Evolutionary conservation across 1,140 invertebrate species (phyloP).

Genomic region (Caerostris extrusa): DNA sequence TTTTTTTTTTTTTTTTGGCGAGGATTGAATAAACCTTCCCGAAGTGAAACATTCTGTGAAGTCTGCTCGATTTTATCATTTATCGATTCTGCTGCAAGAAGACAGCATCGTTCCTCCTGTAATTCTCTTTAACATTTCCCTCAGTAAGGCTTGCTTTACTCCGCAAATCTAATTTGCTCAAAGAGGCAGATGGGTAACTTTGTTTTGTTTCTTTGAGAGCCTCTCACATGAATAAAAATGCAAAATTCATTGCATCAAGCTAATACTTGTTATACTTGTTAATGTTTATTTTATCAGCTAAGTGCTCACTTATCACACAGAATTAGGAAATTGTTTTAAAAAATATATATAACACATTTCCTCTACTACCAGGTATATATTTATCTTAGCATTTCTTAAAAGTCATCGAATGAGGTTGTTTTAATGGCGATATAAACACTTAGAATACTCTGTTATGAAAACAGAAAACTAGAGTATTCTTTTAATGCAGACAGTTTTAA

Average conservation of each 20-base stretch:
- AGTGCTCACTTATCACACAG: neutral
- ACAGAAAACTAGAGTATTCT: neutral
- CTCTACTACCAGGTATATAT: neutral
- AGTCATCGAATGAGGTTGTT: neutral
- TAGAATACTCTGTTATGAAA: neutral
- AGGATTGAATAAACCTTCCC: neutral
- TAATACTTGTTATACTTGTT: neutral
- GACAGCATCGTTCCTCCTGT: constrained; percentile 10
- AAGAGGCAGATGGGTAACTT: neutral
- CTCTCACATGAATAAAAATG: neutral
- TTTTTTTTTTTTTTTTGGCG: too few species aligned
- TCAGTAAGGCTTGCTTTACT: neutral
- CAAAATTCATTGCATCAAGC: neutral
- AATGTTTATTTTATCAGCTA: constrained; percentile 8
- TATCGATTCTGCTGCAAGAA: constrained; percentile 24
- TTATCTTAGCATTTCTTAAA: neutral
- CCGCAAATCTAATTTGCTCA: neutral
- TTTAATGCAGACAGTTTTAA: neutral
- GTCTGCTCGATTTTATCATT: constrained; percentile 41
- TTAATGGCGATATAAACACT: neutral
- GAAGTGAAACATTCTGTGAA: constrained; percentile 27
- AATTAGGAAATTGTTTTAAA: neutral
- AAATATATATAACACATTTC: neutral
- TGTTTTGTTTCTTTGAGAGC: neutral
- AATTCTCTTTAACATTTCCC: constrained; percentile 3